Evolutionary conservation across 92 coral and sea anemone genomes (phyloP), one percentile per base, ranked within the genome.

Genomic region (Zoanthus solanderi): DNA sequence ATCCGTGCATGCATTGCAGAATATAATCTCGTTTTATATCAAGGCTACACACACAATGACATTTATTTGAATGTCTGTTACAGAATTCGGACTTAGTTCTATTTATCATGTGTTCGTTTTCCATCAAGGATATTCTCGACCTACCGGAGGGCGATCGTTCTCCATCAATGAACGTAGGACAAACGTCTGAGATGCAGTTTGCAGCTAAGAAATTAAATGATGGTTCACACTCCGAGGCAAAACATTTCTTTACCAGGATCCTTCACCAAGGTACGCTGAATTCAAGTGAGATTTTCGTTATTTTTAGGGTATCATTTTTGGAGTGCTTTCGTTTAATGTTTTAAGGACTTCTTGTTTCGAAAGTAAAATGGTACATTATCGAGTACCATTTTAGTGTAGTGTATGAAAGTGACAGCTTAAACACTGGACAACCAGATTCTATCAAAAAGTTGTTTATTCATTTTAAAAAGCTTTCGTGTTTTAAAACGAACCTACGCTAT

Each of bases 51-150:
- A 88, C 76, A 93, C 94, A 95, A 95, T 95, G 96, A 92, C 79
- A 60, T 79, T 88, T 87, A 91, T 95, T 95, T 95, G 94, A 95
- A 87, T 47, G 85, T 88, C 94, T 82, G 91, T 92, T 90, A 95
- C 92, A 85, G 94, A 87, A 60, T 60, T 45, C 75, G 66, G 75
- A 65, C 75, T 29, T 54, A 45, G 58, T 45, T 81, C 6, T 81
- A 47, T 81, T 66, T 81, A 89, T 90, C 83, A 93, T 93, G 95
- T 84, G 92, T 74, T 93, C 95, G 46, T 93, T 93, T 88, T 93
- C 95, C 47, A 93, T 93, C 86, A 93, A 90, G 87, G 96, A 95
- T 94, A 95, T 95, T 83, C 94, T 95, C 85, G 93, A 95, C 85
- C 90, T 95, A 56, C 98, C 98, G 34, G 98, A 95, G 9, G 56